Evolutionary conservation across 2,113 vertebrate species (phyloP).

Genomic region (Psittacara wagleri): DNA sequence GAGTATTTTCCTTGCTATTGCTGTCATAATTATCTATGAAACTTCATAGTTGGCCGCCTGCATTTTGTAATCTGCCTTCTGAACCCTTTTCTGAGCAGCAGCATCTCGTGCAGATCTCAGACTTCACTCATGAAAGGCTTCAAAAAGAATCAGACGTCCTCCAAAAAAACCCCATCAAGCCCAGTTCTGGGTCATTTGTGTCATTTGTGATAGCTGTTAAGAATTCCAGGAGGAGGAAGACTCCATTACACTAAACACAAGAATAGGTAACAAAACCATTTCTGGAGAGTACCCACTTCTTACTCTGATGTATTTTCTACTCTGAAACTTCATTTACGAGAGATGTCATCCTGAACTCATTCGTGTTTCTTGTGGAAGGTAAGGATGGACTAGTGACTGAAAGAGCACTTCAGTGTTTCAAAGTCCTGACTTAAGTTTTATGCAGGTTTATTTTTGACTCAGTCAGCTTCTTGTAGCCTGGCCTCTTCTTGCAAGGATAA

Average conservation of each 20-base stretch:
- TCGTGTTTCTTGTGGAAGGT: neutral
- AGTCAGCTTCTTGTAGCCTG: neutral
- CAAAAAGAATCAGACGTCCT: neutral
- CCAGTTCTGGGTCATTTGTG: neutral
- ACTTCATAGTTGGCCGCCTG: neutral
- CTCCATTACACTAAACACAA: neutral
- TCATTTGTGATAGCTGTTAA: neutral
- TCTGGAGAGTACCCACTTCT: neutral
- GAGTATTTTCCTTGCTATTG: neutral
- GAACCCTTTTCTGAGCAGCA: neutral
- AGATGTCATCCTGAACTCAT: neutral
- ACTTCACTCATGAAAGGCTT: neutral
- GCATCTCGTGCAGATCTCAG: neutral
- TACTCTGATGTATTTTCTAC: neutral
- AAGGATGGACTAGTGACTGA: neutral
- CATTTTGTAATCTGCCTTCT: neutral
- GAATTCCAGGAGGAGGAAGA: neutral
- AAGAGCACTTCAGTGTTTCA: neutral
- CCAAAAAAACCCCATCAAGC: rapidly evolving
- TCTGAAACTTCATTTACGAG: neutral
- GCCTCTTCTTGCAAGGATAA: neutral
- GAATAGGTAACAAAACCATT: neutral
- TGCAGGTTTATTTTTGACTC: neutral
- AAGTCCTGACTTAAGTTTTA: neutral
- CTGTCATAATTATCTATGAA: neutral